Evolutionary conservation across 2,797 vertebrate species (phyloP), one percentile per base, ranked within the genome.

Genomic region (Diceros bicornis): DNA sequence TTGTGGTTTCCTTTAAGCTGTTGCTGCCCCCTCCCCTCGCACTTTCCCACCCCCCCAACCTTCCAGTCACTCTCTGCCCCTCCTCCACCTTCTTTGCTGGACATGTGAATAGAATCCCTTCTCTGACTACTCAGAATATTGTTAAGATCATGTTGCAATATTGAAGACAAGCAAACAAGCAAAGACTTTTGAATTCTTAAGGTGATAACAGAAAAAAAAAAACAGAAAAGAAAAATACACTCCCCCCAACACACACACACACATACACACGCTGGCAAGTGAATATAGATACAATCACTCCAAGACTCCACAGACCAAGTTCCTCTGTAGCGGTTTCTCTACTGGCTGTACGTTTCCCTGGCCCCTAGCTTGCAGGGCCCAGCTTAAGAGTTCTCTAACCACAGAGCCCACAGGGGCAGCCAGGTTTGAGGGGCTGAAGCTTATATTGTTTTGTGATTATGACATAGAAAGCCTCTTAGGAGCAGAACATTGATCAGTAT

Each of bases 31-130:
- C n/a, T 8, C 10, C 50, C 27, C 14, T 57, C 34, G 50, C 14
- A 52, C 50, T 52, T 52, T 34, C n/a, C 18, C 25, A 3, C 3
- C 1, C 12, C 4, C 44, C 16, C 11, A 11, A 16, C 2, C 25
- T 14, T 66, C 61, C 8, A 3, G 29, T 21, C 17, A 0, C 14
- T 16, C 8, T 2, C 2, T 0, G 0, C 34, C n/a, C 5, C 10
- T 50, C 44, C 14, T 18, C 16, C 5, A 6, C 14, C 59, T 55
- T 34, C 32, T 57, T 11, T 14, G 27, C 6, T 6, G 14, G 20
- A n/a, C 34, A 0, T 4, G 25, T 5, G 32, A 64, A 32, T 14
- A 23, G 64, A 52, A 32, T 23, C 32, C 12, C 5, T 6, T 20
- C 23, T 17, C 23, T 18, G 7, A 44, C 44, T 41, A 41, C 8